phyloP scores from a whole-genome alignment of 2,888 invertebrate species.

The Trissonchulus sp. region DNA sequence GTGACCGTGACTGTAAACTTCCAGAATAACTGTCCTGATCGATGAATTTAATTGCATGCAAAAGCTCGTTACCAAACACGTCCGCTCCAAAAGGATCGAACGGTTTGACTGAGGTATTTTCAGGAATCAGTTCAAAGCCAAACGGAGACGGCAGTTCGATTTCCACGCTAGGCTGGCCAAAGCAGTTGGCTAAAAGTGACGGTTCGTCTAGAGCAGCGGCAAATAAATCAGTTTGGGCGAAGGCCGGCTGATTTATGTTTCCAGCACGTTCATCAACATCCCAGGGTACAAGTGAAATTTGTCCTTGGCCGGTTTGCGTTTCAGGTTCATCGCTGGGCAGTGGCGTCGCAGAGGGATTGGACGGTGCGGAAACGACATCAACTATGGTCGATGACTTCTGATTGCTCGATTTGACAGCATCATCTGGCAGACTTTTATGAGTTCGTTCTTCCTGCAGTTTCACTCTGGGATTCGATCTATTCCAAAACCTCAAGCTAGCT shows the following conservation, averaged over 20 bases:
- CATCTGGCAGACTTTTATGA: background rate
- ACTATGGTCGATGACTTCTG: background rate
- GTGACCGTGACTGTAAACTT: background rate
- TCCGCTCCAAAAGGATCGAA: slow-evolving; percentile 8
- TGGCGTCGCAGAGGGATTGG: background rate
- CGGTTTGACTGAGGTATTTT: no score
- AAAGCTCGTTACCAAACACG: background rate
- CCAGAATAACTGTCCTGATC: slow-evolving; percentile 16
- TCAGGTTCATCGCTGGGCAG: background rate
- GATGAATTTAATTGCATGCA: background rate
- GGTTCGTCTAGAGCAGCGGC: background rate
- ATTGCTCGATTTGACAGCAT: background rate
- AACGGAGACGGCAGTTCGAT: background rate
- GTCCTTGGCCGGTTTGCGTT: background rate
- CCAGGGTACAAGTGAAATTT: background rate
- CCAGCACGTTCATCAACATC: background rate
- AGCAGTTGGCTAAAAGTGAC: background rate
- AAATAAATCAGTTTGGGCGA: background rate
- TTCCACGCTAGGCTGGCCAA: background rate
- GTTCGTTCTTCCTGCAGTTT: background rate
- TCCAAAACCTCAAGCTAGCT: background rate
- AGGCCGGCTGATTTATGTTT: background rate
- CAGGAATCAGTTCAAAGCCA: no score
- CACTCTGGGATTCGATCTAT: background rate
- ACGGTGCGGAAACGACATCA: background rate